Percentiles rank a stretch among this genome's conserved stretches.
These are phyloP conservation scores for Crotalus horridus DNA, from an alignment of 2,113 vertebrate species.

Conservation along the genomic window DNA sequence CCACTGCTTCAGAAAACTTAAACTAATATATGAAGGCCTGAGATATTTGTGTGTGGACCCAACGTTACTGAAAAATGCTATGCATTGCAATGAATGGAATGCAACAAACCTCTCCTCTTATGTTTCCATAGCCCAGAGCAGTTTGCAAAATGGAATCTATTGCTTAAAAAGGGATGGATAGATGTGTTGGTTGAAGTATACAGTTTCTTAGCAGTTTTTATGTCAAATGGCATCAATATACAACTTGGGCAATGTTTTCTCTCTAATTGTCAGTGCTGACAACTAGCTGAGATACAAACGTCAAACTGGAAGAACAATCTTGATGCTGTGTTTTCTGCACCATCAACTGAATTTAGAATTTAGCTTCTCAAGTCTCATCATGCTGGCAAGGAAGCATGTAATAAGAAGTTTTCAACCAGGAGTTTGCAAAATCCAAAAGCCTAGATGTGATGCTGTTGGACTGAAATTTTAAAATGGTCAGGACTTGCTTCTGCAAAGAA, in stretches of 20 bases:
- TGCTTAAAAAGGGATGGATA: background rate
- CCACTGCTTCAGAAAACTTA: background rate
- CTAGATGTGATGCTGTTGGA: background rate
- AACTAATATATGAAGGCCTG: background rate
- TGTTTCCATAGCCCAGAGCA: background rate
- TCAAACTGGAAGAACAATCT: conserved; percentile 17
- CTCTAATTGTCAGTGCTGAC: conserved; percentile 20
- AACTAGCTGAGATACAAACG: conserved; percentile 35
- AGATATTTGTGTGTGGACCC: background rate
- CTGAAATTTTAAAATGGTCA: background rate
- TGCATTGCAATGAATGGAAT: background rate
- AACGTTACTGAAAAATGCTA: background rate
- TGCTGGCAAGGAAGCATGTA: background rate
- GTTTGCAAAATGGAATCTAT: background rate
- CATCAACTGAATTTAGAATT: conserved; percentile 45
- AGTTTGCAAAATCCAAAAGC: background rate
- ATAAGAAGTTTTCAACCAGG: background rate
- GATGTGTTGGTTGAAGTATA: conserved; percentile 16
- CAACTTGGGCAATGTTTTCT: conserved; percentile 37
- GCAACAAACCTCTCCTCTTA: background rate
- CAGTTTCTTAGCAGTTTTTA: conserved; percentile 33
- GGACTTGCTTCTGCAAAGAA: background rate
- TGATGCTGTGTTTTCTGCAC: conserved; percentile 4
- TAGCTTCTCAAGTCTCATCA: conserved; percentile 24
- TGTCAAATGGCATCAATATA: conserved; percentile 50